A percentile compares a stretch with the other conserved stretches of the same genome.
Conservation (phyloP, 2,797 vertebrate genomes). For the Euphonia xanthogaster region DNA sequence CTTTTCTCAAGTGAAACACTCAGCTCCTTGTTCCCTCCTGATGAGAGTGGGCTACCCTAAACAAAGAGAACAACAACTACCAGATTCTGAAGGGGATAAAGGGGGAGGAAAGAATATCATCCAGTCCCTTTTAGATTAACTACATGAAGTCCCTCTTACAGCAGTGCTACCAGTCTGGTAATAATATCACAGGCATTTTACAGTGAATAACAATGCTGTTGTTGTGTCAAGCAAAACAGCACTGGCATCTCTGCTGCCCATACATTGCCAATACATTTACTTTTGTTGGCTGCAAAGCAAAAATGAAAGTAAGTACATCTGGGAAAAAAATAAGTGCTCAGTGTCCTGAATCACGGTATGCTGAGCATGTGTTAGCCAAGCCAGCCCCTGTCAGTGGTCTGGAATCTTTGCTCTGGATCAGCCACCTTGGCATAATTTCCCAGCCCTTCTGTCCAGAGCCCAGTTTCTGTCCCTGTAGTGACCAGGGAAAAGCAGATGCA, state of each 20-base stretch:
- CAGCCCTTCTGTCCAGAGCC: neutral
- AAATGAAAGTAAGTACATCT: constrained; percentile 10
- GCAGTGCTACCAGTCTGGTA: neutral
- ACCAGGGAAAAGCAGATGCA: neutral
- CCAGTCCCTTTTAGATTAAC: neutral
- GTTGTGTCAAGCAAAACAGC: neutral
- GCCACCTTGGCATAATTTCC: neutral
- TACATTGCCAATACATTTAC: neutral
- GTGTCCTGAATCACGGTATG: neutral
- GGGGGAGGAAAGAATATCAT: neutral
- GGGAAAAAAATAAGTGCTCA: neutral
- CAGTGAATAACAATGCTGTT: neutral
- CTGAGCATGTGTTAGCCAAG: neutral
- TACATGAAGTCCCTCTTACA: neutral
- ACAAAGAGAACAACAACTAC: neutral
- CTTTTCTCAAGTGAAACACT: neutral
- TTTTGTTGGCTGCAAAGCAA: neutral
- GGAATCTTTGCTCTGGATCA: neutral
- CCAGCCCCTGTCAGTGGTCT: neutral
- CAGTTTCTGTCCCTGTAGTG: neutral
- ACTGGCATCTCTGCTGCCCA: neutral
- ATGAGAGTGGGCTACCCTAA: neutral
- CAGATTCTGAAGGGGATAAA: constrained; percentile 17
- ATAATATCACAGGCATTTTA: neutral
- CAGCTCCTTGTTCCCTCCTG: neutral